A percentile compares a stretch with the other conserved stretches of the same genome.
These are phyloP conservation scores for Gasterosteus aculeatus DNA, from an alignment of 2,113 vertebrate species.

Conservation along the genomic window DNA sequence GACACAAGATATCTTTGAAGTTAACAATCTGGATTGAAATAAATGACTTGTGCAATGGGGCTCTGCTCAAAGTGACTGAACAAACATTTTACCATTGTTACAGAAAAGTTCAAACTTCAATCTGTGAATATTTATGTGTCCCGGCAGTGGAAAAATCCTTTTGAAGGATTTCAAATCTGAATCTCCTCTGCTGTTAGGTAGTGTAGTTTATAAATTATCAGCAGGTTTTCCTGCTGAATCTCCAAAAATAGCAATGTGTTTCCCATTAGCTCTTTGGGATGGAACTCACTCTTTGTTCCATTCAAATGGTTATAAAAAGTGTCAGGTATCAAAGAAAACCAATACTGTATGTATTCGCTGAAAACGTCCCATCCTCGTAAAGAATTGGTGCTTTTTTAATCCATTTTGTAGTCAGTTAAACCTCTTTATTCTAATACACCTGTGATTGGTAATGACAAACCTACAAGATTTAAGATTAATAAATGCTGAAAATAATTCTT, in stretches of 20 bases:
- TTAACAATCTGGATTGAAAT: constrained; percentile 23
- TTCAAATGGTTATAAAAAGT: constrained; percentile 2
- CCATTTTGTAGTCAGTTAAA: neutral
- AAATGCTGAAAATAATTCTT: too few relatives aligned
- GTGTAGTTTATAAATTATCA: neutral
- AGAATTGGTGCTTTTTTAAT: neutral
- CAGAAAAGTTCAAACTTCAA: neutral
- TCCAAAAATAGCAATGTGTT: constrained; percentile 24
- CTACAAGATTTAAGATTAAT: neutral
- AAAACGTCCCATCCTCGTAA: neutral
- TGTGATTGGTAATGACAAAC: neutral
- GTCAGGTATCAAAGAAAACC: constrained; percentile 21
- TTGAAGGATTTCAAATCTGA: neutral
- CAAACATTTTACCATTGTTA: neutral
- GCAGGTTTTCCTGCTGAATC: constrained; percentile 6
- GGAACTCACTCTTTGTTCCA: constrained; percentile 3
- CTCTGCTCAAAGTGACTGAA: neutral
- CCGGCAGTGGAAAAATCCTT: neutral
- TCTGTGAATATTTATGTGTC: neutral
- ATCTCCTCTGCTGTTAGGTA: constrained; percentile 8
- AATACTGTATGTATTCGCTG: neutral
- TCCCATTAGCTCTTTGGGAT: constrained; percentile 28
- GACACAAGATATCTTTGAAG: constrained; percentile 25
- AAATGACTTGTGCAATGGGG: neutral
- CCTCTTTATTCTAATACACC: neutral